Evolutionary conservation across 2,797 vertebrate species (phyloP), one percentile per base, ranked within the genome.

Genomic region (Momotus momota): DNA sequence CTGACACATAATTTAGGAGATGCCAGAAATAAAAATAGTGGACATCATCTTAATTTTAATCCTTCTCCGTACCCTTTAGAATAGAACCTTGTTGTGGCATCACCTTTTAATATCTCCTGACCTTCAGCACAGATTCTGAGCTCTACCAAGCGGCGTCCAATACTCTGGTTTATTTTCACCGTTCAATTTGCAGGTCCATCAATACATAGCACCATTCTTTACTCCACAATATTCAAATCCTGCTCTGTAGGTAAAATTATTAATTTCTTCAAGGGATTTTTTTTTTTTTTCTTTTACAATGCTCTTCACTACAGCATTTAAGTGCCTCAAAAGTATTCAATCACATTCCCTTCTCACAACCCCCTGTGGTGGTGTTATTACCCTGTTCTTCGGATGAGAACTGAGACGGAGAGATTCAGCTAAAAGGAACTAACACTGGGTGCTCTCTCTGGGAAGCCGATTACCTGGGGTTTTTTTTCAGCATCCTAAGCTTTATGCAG

Each of bases 261-360:
- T 94, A 69, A 81, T 86, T 91, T 81, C 79, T 78, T 82, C 77
- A 48, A 43, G 72, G 67, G 67, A 57, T 82, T 93, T 80, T 86
- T 25, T 40, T 33, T 35, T 54, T 29, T 29, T 49, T 35, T 35
- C 8, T 35, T 35, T 35, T 8, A 51, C 58, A 51, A 70, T 18
- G 22, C 72, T 86, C 81, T 73, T 67, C 65, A 62, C 33, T 74
- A n/a, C 0, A 5, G 69, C 33, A 94, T 94, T 86, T 69, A 89
- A 88, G 79, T 67, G 57, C 46, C 80, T 90, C 75, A 41, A 45
- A 92, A 94, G 64, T 70, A 62, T 88, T 72, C 35, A 86, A 95
- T 79, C 72, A 72, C 73, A 69, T 78, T 65, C 46, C 79, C 65
- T 73, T 75, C 84, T 71, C 89, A 29, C 57, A 81, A 40, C n/a